Conservation (phyloP, 2,113 vertebrate genomes). For the Camelus bactrianus region DNA sequence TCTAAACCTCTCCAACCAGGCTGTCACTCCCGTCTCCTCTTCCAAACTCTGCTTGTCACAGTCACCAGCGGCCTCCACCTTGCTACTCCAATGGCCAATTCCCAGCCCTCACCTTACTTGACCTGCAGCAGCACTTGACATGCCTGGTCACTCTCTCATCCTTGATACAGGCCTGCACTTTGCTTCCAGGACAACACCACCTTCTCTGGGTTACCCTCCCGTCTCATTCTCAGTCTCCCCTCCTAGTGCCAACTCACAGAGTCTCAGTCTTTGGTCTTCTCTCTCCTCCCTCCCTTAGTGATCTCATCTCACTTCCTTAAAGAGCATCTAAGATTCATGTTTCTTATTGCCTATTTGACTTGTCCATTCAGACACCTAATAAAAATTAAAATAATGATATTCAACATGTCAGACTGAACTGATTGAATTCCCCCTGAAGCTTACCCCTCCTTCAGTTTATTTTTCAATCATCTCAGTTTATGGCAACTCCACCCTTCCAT, state of each 20-base stretch:
- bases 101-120: not conserved
- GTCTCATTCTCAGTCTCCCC: constrained; percentile 4
- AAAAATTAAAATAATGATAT: not conserved
- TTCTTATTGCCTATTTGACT: not conserved
- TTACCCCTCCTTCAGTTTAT: not conserved
- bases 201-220: not conserved
- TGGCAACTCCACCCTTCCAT: constrained; percentile 1
- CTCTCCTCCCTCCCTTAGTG: not conserved
- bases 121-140: not conserved
- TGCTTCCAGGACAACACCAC: not conserved
- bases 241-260: not conserved
- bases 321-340: not conserved
- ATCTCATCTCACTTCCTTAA: constrained; percentile 12
- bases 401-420: not conserved
- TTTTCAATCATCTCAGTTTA: not conserved
- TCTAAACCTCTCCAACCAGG: not conserved
- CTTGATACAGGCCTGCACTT: not conserved
- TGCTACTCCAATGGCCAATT: not conserved
- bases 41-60: not conserved
- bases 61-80: not conserved
- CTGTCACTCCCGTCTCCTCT: not conserved
- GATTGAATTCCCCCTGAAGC: not conserved
- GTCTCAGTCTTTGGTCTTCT: not conserved
- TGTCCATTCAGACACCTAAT: not conserved
- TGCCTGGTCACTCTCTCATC: not conserved